phyloP scores from a whole-genome alignment of 2,113 vertebrate genomes.

The Prochilodus magdalenae region DNA sequence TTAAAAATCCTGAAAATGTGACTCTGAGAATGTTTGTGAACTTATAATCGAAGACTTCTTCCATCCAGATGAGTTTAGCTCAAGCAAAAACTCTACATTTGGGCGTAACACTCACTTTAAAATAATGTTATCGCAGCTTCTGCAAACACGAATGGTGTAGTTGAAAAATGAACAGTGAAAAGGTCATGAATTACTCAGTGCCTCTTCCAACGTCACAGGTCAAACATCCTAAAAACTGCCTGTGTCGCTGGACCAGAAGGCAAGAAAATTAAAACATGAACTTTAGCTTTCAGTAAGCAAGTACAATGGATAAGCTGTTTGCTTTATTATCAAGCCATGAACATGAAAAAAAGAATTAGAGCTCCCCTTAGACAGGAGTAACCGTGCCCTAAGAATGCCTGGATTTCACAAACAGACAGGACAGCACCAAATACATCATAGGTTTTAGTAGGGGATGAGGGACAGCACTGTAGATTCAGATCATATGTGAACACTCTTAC shows the following conservation, averaged over 20 bases:
- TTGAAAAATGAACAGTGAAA: not conserved
- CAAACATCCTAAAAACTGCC: not conserved
- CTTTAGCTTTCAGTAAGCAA: not conserved
- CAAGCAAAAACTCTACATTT: not conserved
- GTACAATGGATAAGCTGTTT: not conserved
- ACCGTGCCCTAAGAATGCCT: not conserved
- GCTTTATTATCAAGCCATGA: slow-evolving; percentile 1
- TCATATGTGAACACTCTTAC: too few relatives aligned
- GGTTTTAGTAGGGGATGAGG: not conserved
- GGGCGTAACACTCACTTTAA: not conserved
- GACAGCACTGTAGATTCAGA: not conserved
- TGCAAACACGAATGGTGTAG: not conserved
- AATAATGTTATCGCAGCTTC: not conserved
- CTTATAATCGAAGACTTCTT: not conserved
- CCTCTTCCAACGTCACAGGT: not conserved
- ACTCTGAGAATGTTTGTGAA: not conserved
- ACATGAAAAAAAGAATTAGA: not conserved
- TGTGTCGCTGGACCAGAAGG: not conserved
- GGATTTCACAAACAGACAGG: not conserved
- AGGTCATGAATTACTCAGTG: not conserved
- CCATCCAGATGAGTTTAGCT: too few relatives aligned
- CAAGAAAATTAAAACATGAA: not conserved
- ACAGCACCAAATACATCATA: too few relatives aligned
- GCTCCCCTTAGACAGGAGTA: not conserved
- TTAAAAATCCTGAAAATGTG: not conserved